Evolutionary conservation across 2,113 vertebrate species (phyloP).

Genomic region (Chascanopsetta lugubris): DNA sequence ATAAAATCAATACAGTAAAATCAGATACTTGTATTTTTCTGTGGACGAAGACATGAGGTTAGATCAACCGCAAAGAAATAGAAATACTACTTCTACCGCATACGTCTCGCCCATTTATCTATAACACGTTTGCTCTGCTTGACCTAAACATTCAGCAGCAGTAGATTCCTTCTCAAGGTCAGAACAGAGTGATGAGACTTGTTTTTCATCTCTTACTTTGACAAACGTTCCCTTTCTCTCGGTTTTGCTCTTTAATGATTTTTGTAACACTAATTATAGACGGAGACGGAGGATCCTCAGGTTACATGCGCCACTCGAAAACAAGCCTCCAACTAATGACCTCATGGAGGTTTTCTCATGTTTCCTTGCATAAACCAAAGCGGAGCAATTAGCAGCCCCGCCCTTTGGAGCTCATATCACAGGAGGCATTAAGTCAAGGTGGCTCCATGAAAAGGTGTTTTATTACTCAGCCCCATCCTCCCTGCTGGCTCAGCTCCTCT

Average conservation of each 20-base stretch:
- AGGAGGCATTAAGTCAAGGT: conserved; percentile 18
- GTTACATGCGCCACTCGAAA: not conserved
- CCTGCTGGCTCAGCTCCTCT: conserved; percentile 1
- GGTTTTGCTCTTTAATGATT: not conserved
- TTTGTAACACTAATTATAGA: not conserved
- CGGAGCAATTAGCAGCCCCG: conserved; percentile 2
- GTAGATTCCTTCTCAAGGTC: conserved; percentile 15
- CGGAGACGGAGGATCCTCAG: not conserved
- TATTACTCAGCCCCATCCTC: not conserved
- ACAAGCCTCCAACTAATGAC: not conserved
- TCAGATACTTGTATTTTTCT: not conserved
- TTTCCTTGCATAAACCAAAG: not conserved
- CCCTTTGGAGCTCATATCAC: not conserved
- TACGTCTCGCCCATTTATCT: too few species aligned
- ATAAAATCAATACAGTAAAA: not conserved
- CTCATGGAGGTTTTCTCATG: not conserved
- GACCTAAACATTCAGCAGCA: conserved; percentile 11
- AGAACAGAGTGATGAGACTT: too few species aligned
- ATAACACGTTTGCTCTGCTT: not conserved
- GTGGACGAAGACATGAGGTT: not conserved
- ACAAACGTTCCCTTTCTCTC: not conserved
- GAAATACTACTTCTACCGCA: too few species aligned
- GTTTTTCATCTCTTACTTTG: too few species aligned
- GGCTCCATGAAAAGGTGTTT: conserved; percentile 6
- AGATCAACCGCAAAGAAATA: not conserved